A percentile compares a stretch with the other conserved stretches of the same genome.
These are phyloP conservation scores for Cotesia chilonis DNA, from an alignment of 1,140 invertebrate genomes.

Conservation along the genomic window DNA sequence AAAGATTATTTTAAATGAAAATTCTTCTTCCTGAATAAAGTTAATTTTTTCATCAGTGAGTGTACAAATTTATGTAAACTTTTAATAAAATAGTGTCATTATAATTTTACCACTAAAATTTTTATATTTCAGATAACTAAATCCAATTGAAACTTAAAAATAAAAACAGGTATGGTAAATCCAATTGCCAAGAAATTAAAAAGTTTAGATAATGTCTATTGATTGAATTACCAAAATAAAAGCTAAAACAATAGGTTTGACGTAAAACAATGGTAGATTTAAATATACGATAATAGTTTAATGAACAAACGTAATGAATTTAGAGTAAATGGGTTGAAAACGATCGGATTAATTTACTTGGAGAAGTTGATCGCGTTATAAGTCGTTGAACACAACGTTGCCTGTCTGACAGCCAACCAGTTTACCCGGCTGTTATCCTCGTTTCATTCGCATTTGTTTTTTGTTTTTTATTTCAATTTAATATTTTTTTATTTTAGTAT, in stretches of 20 bases:
- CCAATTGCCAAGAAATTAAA: too few species aligned
- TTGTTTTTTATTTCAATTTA: constrained; percentile 23
- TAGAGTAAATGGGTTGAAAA: constrained; percentile 28
- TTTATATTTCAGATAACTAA: too few species aligned
- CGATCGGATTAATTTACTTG: constrained; percentile 38
- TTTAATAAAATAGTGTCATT: too few species aligned
- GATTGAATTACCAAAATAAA: constrained; percentile 4
- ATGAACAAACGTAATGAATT: constrained; percentile 22
- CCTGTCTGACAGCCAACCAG: constrained; percentile 19
- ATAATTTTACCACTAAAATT: too few species aligned
- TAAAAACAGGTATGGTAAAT: too few species aligned
- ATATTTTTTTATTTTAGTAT: neutral
- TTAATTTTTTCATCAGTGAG: too few species aligned
- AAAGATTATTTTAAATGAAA: too few species aligned
- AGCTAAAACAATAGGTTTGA: neutral
- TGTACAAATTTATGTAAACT: too few species aligned
- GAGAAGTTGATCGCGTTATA: constrained; percentile 35
- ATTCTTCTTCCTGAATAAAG: too few species aligned
- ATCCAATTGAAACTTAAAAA: too few species aligned
- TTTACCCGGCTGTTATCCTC: constrained; percentile 4
- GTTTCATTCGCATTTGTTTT: constrained; percentile 1
- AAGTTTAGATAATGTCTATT: neutral
- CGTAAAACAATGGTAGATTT: constrained; percentile 8
- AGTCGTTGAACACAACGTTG: constrained; percentile 26
- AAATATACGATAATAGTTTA: constrained; percentile 29